A percentile compares a stretch with the other conserved stretches of the same genome.
Conservation (phyloP, 1,140 invertebrate genomes). For the Drosophila setifemur region DNA sequence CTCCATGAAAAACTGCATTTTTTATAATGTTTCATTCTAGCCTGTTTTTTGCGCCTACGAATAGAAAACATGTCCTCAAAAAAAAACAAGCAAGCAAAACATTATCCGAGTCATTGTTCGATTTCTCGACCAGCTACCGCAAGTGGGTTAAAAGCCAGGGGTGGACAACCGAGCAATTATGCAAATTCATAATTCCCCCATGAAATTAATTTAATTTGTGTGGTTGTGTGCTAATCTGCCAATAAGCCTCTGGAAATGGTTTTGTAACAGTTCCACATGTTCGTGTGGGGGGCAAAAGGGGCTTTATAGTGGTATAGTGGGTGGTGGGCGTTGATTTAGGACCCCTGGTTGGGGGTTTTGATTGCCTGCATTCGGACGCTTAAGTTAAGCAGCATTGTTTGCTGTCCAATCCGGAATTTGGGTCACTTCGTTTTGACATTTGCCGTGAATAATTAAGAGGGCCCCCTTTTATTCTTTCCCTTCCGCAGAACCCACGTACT, state of each 20-base stretch:
- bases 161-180: conserved; percentile 12
- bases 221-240: conserved; percentile 17
- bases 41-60: too few species aligned
- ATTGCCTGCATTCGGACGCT: conserved; percentile 53
- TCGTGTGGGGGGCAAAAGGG: background rate
- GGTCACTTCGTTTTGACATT: conserved; percentile 57
- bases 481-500: conserved; percentile 56
- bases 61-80: too few species aligned
- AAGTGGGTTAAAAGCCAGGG: conserved; percentile 6
- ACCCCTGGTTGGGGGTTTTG: conserved; percentile 6
- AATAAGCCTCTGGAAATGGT: conserved; percentile 18
- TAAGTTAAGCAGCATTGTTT: conserved; percentile 55
- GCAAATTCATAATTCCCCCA: conserved; percentile 40
- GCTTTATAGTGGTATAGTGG: background rate
- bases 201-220: conserved; percentile 40
- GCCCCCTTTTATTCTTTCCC: conserved; percentile 4
- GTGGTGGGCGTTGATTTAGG: conserved; percentile 17
- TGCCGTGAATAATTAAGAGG: conserved; percentile 62
- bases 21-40: too few species aligned
- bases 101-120: background rate
- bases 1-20: too few species aligned
- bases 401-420: conserved; percentile 46
- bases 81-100: too few species aligned
- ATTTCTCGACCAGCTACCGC: background rate
- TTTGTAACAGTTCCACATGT: conserved; percentile 11